Percentiles rank a stretch among this genome's conserved stretches.
phyloP scores from a whole-genome alignment of 64 coral and sea anemone genomes.

The Astreopora myriophthalma region DNA sequence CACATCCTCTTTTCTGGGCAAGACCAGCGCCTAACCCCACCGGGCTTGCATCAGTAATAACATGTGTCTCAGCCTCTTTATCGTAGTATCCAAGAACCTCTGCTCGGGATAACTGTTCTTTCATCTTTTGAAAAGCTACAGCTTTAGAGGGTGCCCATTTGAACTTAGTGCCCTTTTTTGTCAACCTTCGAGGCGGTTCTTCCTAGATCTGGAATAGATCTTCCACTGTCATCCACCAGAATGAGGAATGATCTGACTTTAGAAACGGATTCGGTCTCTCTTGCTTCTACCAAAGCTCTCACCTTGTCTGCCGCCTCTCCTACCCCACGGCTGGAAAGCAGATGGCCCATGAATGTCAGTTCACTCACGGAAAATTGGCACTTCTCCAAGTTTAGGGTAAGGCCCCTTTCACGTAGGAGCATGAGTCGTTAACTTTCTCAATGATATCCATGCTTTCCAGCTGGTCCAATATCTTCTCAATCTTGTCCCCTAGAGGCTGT shows the following conservation, averaged over 20 bases:
- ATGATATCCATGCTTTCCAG: conserved; percentile 1
- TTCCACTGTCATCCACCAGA: not conserved
- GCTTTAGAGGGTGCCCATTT: not conserved
- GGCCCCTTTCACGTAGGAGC: not conserved
- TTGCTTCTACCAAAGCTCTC: not conserved
- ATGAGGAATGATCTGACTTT: not conserved
- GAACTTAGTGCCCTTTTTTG: not conserved
- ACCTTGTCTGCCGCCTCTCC: not conserved
- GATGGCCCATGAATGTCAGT: not conserved
- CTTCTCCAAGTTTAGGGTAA: conserved; percentile 9
- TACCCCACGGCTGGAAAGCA: not conserved
- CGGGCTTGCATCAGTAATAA: not conserved
- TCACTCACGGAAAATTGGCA: not conserved
- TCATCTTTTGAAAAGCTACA: not conserved
- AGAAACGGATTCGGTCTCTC: not conserved
- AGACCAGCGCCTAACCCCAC: not conserved
- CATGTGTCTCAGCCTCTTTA: not conserved
- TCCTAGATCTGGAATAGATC: not conserved
- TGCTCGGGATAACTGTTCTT: not conserved
- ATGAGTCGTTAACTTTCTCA: conserved; percentile 4
- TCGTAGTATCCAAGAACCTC: not conserved
- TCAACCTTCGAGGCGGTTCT: not conserved
- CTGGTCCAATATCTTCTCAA: conserved; percentile 11
- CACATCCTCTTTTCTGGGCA: no score
- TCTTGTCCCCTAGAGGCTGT: conserved; percentile 12